Evolutionary conservation across 2,797 vertebrate species (phyloP).

Genomic region (Enteromius anoplus): DNA sequence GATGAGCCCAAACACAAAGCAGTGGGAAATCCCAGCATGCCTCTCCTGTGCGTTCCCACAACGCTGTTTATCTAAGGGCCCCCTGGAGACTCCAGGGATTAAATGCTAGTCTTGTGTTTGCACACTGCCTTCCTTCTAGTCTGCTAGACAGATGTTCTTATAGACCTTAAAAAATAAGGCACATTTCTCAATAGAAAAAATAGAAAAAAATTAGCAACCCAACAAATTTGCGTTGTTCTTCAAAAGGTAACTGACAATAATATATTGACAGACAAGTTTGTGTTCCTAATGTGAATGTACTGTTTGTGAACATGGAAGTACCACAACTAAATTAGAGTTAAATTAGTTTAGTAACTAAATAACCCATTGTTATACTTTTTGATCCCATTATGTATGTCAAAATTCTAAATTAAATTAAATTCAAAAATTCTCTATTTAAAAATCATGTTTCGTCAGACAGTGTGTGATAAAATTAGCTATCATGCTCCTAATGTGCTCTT

Average conservation of each 20-base stretch:
- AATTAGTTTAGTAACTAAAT: neutral
- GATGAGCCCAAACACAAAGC: conserved; percentile 2
- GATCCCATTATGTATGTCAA: neutral
- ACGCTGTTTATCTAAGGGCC: conserved; percentile 23
- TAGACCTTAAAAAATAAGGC: neutral
- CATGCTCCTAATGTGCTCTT: neutral
- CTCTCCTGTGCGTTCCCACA: neutral
- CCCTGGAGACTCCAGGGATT: conserved; percentile 34
- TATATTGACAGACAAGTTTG: neutral
- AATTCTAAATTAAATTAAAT: neutral
- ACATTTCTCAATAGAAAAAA: neutral
- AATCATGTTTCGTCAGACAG: too few species aligned
- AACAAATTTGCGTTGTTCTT: neutral
- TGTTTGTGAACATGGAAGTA: neutral
- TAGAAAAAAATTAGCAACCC: neutral
- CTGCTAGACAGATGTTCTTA: conserved; percentile 10
- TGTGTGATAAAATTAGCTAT: neutral
- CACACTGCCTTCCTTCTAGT: conserved; percentile 19
- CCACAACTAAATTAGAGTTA: too few species aligned
- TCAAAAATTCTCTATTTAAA: neutral
- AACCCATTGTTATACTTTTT: neutral
- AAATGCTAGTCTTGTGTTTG: conserved; percentile 38
- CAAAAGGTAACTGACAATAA: neutral
- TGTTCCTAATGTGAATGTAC: neutral
- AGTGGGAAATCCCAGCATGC: conserved; percentile 32